Evolutionary conservation across 2,888 invertebrate genomes (phyloP).

Genomic region (Zootermopsis nevadensis): DNA sequence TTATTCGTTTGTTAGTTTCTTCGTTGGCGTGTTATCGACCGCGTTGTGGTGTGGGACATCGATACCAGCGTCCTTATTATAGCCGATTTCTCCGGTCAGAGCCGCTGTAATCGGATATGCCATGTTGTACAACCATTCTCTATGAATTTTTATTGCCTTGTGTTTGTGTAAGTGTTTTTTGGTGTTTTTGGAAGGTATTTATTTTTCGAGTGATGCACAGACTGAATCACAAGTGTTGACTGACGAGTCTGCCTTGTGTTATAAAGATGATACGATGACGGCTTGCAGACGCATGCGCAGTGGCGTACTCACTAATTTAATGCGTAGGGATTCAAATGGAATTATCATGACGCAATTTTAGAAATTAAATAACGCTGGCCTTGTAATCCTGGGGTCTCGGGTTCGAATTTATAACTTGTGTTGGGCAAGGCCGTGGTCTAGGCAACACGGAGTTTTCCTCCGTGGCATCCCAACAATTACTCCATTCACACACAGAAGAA

Average conservation of each 20-base stretch:
- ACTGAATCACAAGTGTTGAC: slow-evolving; percentile 11
- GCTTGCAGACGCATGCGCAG: neutral
- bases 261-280: neutral
- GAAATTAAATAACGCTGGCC: too few species aligned
- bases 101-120: neutral
- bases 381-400: too few species aligned
- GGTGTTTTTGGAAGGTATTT: slow-evolving; percentile 1
- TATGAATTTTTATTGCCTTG: neutral
- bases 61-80: neutral
- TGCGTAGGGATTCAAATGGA: too few species aligned
- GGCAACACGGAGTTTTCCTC: too few species aligned
- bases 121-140: neutral
- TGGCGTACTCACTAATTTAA: neutral
- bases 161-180: slow-evolving; percentile 15
- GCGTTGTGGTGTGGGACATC: neutral
- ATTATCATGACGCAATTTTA: too few species aligned
- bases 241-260: slow-evolving; percentile 16
- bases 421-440: too few species aligned
- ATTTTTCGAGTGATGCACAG: slow-evolving; percentile 5
- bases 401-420: too few species aligned
- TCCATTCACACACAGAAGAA: too few species aligned
- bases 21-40: too few species aligned
- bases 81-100: neutral
- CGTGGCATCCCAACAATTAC: too few species aligned
- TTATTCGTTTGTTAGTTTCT: too few species aligned